Evolutionary conservation across 2,113 vertebrate genomes (phyloP).

Genomic region (Pleuronectes platessa): DNA sequence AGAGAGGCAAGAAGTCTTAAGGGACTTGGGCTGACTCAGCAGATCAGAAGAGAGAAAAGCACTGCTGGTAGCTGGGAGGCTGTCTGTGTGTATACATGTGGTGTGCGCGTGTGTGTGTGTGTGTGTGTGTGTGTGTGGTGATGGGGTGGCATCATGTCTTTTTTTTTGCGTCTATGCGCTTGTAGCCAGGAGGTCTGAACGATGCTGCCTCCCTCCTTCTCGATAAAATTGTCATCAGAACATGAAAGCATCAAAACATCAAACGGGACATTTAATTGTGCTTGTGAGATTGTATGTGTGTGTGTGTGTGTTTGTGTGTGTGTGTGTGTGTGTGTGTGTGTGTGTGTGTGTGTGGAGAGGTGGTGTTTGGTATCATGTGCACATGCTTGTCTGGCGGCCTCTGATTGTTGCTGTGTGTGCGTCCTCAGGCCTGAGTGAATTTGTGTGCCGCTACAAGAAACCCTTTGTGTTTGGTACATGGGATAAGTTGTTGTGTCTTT

Average conservation of each 20-base stretch:
- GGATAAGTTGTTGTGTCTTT: slow-evolving; percentile 13
- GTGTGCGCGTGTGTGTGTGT: slow-evolving; percentile 22
- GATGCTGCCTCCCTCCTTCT: slow-evolving; percentile 43
- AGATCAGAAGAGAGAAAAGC: slow-evolving; percentile 68
- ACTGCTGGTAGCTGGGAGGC: slow-evolving; percentile 49
- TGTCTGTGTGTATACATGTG: slow-evolving; percentile 37
- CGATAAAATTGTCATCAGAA: slow-evolving; percentile 74
- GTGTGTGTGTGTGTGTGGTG: slow-evolving; percentile 17
- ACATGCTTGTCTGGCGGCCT: slow-evolving; percentile 32
- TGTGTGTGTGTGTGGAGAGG: slow-evolving; percentile 37
- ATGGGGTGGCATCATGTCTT: slow-evolving; percentile 32
- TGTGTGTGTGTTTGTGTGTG: slow-evolving; percentile 38
- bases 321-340: slow-evolving; percentile 50
- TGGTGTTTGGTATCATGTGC: slow-evolving; percentile 32
- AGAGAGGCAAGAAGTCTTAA: slow-evolving; percentile 61
- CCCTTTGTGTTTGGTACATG: slow-evolving; percentile 18
- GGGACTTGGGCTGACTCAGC: slow-evolving; percentile 73
- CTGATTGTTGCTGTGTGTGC: slow-evolving; percentile 32
- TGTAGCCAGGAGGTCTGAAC: slow-evolving; percentile 55
- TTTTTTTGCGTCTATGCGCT: slow-evolving; percentile 30
- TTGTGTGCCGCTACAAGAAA: neutral
- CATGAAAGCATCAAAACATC: slow-evolving; percentile 77
- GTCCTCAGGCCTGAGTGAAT: slow-evolving; percentile 29
- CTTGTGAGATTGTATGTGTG: slow-evolving; percentile 56
- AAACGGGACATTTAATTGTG: slow-evolving; percentile 75